Percentiles rank a stretch among this genome's conserved stretches.
Conservation (phyloP, 2,888 invertebrate genomes). For the Chrysomela aeneicollis region DNA sequence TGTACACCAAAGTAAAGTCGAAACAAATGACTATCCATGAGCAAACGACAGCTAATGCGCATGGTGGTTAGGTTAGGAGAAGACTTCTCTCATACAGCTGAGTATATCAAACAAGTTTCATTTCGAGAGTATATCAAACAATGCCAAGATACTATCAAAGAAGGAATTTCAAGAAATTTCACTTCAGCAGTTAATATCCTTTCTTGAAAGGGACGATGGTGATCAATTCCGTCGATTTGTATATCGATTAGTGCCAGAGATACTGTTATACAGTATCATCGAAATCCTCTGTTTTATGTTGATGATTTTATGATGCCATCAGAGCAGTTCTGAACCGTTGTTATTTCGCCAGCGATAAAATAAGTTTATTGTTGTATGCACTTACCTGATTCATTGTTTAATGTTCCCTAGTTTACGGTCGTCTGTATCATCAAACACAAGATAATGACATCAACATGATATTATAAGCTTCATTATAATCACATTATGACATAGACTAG, state of each 20-base stretch:
- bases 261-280: constrained; percentile 36
- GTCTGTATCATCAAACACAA: constrained; percentile 16
- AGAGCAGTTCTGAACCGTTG: constrained; percentile 22
- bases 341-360: constrained; percentile 32
- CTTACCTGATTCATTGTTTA: constrained; percentile 25
- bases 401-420: not conserved
- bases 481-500: too few relatives aligned
- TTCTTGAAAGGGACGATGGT: too few relatives aligned
- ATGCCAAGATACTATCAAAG: too few relatives aligned
- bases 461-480: constrained; percentile 18
- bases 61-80: too few relatives aligned
- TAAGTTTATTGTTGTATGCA: constrained; percentile 29
- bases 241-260: constrained; percentile 6
- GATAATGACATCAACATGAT: constrained; percentile 14
- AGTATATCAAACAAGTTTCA: too few relatives aligned
- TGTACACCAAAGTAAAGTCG: too few relatives aligned
- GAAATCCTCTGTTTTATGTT: constrained; percentile 41
- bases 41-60: too few relatives aligned
- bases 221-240: not conserved
- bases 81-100: too few relatives aligned
- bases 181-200: too few relatives aligned
- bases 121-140: too few relatives aligned
- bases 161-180: too few relatives aligned
- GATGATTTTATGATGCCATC: constrained; percentile 39
- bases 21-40: too few relatives aligned